Conservation (phyloP, 2,888 invertebrate genomes). For the Coelopa pilipes region DNA sequence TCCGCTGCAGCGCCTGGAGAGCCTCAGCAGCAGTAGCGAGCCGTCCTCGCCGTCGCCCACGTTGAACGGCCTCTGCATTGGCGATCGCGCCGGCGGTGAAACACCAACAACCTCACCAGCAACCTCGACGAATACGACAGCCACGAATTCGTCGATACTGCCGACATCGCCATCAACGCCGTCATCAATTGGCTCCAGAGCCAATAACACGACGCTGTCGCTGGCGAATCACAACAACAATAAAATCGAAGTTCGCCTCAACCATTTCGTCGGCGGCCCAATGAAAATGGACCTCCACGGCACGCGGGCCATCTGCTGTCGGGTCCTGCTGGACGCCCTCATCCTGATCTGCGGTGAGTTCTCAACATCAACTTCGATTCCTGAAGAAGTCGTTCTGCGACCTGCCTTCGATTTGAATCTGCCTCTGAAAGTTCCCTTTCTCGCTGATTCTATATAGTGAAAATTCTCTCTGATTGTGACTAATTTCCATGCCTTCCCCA, state of each 20-base stretch:
- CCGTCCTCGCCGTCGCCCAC: slow-evolving; percentile 56
- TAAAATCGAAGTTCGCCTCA: slow-evolving; percentile 55
- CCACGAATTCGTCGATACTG: too few species aligned
- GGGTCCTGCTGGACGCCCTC: slow-evolving; percentile 52
- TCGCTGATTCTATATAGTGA: background rate
- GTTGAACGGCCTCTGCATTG: slow-evolving; percentile 42
- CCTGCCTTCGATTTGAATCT: background rate
- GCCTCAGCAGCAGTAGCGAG: slow-evolving; percentile 59
- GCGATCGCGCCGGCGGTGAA: slow-evolving; percentile 19
- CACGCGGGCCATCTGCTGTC: slow-evolving; percentile 51
- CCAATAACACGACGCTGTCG: slow-evolving; percentile 41
- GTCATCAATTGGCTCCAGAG: slow-evolving; percentile 43
- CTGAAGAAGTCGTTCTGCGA: too few species aligned
- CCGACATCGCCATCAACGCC: slow-evolving; percentile 28
- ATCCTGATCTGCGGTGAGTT: slow-evolving; percentile 58
- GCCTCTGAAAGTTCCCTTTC: background rate
- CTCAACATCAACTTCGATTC: background rate
- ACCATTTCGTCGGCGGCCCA: slow-evolving; percentile 46
- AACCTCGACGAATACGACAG: too few species aligned
- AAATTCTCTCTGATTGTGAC: background rate
- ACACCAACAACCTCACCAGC: background rate
- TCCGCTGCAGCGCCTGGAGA: slow-evolving; percentile 58
- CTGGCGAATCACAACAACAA: slow-evolving; percentile 50
- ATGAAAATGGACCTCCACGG: slow-evolving; percentile 47
- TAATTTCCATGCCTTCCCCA: background rate